Evolutionary conservation across 1,140 invertebrate genomes (phyloP).

Genomic region (Habropoda laboriosa): DNA sequence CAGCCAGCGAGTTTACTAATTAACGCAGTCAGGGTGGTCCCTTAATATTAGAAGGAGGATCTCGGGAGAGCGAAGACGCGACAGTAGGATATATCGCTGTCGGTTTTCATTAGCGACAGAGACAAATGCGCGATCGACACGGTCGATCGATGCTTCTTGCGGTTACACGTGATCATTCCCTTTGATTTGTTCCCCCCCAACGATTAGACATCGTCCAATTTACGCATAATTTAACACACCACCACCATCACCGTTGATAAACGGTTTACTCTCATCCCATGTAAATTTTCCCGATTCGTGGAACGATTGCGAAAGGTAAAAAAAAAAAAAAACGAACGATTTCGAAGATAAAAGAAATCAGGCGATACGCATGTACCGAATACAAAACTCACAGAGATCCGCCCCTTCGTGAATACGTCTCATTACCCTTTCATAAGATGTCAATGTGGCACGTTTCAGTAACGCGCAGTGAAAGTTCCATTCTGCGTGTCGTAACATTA

Average conservation of each 20-base stretch:
- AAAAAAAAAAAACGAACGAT: too few species aligned
- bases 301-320: neutral
- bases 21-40: constrained; percentile 71
- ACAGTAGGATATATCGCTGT: constrained; percentile 69
- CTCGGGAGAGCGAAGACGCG: constrained; percentile 48
- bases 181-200: neutral
- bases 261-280: too few species aligned
- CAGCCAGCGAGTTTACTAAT: constrained; percentile 75
- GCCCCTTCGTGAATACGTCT: constrained; percentile 35
- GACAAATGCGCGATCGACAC: constrained; percentile 65
- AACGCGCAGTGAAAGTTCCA: constrained; percentile 31
- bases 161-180: neutral
- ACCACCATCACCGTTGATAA: neutral
- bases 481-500: constrained; percentile 27
- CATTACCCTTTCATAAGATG: constrained; percentile 51
- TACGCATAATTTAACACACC: too few species aligned
- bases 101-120: constrained; percentile 68
- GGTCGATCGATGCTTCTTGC: constrained; percentile 47
- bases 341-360: neutral
- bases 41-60: constrained; percentile 67
- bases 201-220: neutral
- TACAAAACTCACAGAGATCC: neutral
- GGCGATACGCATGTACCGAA: neutral
- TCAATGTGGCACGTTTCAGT: constrained; percentile 18
- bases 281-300: neutral